Percentiles rank a stretch among this genome's conserved stretches.
These are phyloP conservation scores for Nicator chloris DNA, from an alignment of 2,113 vertebrate species.

Conservation along the genomic window DNA sequence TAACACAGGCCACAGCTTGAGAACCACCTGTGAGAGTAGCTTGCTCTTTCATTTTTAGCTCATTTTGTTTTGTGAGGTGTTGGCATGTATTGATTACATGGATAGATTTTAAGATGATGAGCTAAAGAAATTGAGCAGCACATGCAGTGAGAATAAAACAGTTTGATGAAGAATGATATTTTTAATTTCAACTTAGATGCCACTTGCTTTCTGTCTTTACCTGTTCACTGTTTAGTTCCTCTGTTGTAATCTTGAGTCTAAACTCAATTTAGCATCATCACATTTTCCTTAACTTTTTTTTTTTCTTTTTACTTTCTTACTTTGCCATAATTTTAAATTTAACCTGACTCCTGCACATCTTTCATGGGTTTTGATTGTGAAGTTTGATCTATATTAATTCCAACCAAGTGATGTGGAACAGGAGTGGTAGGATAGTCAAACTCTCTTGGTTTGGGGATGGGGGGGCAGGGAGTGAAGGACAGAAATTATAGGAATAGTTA, in stretches of 20 bases:
- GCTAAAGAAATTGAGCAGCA: not conserved
- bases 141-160: not conserved
- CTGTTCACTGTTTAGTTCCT: not conserved
- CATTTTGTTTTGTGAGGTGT: not conserved
- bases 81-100: constrained; percentile 8
- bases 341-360: not conserved
- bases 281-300: not conserved
- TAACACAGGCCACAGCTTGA: not conserved
- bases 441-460: not conserved
- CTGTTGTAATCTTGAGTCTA: not conserved
- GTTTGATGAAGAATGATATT: not conserved
- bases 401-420: not conserved
- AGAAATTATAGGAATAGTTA: not conserved
- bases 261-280: not conserved
- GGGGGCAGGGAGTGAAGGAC: not conserved
- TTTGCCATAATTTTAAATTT: not conserved
- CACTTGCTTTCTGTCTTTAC: not conserved
- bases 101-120: not conserved
- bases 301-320: not conserved
- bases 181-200: not conserved
- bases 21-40: constrained; percentile 11
- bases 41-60: constrained; percentile 24
- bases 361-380: not conserved
- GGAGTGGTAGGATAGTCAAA: not conserved
- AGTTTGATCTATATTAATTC: not conserved